Conservation (phyloP, 2,797 vertebrate species). For the Poecilia velifera region DNA sequence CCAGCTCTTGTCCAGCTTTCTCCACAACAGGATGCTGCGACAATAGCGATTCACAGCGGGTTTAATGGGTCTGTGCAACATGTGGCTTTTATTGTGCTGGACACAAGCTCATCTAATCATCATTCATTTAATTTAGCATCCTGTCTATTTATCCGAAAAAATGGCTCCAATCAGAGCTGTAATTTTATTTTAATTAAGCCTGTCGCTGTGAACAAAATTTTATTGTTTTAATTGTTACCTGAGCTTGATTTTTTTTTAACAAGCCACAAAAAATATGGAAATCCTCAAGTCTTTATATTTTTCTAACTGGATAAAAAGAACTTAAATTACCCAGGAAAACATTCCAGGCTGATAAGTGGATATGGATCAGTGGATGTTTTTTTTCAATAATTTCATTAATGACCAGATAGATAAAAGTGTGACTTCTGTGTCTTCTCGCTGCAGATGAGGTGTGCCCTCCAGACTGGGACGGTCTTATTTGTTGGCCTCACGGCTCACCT, state of each 20-base stretch:
- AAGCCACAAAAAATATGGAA: neutral
- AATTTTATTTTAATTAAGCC: neutral
- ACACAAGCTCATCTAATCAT: neutral
- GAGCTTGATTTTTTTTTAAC: neutral
- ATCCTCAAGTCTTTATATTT: neutral
- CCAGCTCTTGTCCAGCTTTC: neutral
- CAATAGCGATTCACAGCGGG: neutral
- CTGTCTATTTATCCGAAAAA: neutral
- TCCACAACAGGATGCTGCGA: neutral
- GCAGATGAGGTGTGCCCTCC: constrained; percentile 86
- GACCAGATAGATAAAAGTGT: constrained; percentile 2
- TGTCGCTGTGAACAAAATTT: neutral
- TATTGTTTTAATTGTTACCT: neutral
- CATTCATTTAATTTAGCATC: neutral
- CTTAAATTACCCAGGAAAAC: neutral
- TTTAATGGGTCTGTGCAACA: neutral
- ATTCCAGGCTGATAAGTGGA: neutral
- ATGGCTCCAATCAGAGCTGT: neutral
- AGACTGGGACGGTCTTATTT: constrained; percentile 91
- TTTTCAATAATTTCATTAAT: neutral
- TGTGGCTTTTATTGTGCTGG: neutral
- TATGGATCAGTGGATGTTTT: neutral
- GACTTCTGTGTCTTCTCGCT: constrained; percentile 14
- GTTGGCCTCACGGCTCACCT: constrained; percentile 88
- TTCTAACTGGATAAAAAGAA: neutral